Base-by-base conservation (phyloP, 2,113 vertebrate genomes). In the Agelaius phoeniceus region DNA sequence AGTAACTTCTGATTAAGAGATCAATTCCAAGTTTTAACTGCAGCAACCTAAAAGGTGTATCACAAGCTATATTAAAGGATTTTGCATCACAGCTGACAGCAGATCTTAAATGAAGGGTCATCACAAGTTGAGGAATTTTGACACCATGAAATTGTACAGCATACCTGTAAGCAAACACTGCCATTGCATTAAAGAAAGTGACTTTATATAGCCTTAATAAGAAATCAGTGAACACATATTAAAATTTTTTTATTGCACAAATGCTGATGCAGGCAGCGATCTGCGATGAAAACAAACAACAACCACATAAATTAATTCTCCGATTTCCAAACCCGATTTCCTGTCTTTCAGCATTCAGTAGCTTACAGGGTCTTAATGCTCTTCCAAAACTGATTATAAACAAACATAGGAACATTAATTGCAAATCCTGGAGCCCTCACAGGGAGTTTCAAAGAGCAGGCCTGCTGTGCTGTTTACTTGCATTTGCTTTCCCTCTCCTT, bases 331-430 rank as follows among this genome's bases (percentile, higher is more conserved):
- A 78, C 35, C 61, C 1, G 2, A 92, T 95, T 90, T 92, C 84
- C 80, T 77, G 75, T 58, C 59, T 81, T 33, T 68, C 39, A 58
- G 68, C 63, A 43, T 43, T 77, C 51, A 84, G 68, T 35, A 89
- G 83, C 79, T 94, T 81, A 77, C 72, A 88, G 57, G 52, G 85
- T 75, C 82, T 88, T 95, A 95, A 95, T 74, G 88, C 76, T 94
- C 82, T 72, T 83, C 89, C 84, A 83, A 75, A 96, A 88, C n/a
- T 59, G 61, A 90, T 88, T 90, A 88, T 90, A 90, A 97, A 95
- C 85, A 93, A 94, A 91, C 82, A 94, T 58, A 80, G 0, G 35
- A 92, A 80, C 76, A 80, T 83, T 92, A 95, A 96, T 76, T 96
- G 89, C 95, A 95, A 95, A 95, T 57, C 79, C 71, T 72, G 68